These are phyloP conservation scores for Lasius platythorax DNA, from an alignment of 2,888 invertebrate genomes.

Conservation along the genomic window DNA sequence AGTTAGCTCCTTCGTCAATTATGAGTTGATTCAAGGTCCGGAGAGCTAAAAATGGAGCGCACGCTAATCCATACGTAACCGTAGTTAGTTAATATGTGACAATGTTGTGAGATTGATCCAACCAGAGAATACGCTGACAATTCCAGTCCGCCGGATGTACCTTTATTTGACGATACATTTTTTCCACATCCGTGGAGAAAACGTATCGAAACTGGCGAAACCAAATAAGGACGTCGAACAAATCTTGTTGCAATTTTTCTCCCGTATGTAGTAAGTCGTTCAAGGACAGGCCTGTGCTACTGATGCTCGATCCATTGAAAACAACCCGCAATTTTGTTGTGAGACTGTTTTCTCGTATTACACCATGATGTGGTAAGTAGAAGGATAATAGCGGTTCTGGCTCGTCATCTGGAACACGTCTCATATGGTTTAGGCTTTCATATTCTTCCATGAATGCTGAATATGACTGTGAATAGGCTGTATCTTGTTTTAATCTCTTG, in stretches of 20 bases:
- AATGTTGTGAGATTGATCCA: fast-evolving
- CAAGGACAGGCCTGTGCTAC: background rate
- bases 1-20: background rate
- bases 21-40: background rate
- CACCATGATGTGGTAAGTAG: background rate
- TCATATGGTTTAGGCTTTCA: background rate
- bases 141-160: background rate
- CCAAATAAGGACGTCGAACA: background rate
- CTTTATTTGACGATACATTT: background rate
- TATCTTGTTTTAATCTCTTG: too few relatives aligned
- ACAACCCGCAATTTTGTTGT: background rate
- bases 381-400: fast-evolving
- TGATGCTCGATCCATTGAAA: background rate
- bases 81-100: background rate
- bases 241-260: background rate
- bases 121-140: background rate
- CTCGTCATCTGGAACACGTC: background rate
- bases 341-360: background rate
- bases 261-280: background rate
- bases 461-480: background rate
- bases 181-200: background rate
- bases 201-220: background rate
- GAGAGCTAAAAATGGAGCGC: background rate
- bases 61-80: background rate
- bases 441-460: background rate